A percentile compares a stretch with the other conserved stretches of the same genome.
phyloP scores from a whole-genome alignment of 1,140 invertebrate genomes.

The Heliconius congener region DNA sequence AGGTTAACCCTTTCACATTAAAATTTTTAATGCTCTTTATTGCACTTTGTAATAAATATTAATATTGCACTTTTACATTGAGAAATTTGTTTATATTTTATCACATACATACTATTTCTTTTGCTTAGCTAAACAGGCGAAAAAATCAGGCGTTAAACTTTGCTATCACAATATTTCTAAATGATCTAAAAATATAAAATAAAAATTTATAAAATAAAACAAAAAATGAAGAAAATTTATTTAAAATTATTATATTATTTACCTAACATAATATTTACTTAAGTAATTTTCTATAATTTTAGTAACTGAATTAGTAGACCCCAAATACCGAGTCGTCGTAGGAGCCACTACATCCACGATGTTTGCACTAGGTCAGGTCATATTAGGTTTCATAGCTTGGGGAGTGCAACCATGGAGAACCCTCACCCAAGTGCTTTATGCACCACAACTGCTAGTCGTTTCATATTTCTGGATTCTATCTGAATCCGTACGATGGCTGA shows the following conservation, averaged over 20 bases:
- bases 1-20: too few species aligned
- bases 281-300: conserved; percentile 50
- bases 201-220: too few species aligned
- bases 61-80: too few species aligned
- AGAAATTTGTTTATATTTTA: too few species aligned
- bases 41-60: too few species aligned
- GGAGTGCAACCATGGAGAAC: conserved; percentile 86
- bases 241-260: neutral
- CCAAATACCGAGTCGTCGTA: conserved; percentile 86
- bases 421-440: conserved; percentile 86
- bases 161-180: too few species aligned
- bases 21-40: too few species aligned
- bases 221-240: neutral
- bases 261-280: neutral
- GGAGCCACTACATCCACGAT: conserved; percentile 87
- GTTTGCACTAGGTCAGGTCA: conserved; percentile 87
- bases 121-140: too few species aligned
- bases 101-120: too few species aligned
- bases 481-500: conserved; percentile 89
- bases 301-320: conserved; percentile 89
- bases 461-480: conserved; percentile 85
- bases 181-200: too few species aligned
- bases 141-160: too few species aligned
- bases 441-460: conserved; percentile 85
- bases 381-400: conserved; percentile 87